Conservation (phyloP, 1,140 invertebrate genomes). For the Cotesia typhae region DNA sequence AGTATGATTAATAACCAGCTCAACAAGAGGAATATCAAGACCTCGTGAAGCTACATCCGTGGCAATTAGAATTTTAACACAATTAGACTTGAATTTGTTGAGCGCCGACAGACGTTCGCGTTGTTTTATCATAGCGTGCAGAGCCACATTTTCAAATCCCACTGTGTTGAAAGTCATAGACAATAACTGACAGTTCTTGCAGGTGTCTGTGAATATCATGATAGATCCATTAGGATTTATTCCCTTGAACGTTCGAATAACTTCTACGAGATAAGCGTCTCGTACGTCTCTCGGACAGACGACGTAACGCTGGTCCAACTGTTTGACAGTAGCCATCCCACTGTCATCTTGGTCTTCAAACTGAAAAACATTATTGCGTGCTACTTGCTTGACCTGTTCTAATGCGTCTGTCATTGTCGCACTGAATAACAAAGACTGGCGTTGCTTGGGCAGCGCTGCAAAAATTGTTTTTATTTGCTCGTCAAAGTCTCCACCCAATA, state of each 20-base stretch:
- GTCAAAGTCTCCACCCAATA: constrained; percentile 84
- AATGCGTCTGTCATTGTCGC: constrained; percentile 94
- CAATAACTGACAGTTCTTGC: constrained; percentile 87
- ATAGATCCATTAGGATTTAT: constrained; percentile 80
- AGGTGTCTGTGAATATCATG: constrained; percentile 94
- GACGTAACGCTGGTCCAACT: constrained; percentile 89
- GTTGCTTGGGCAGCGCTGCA: constrained; percentile 77
- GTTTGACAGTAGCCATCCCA: constrained; percentile 81
- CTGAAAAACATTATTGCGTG: constrained; percentile 65
- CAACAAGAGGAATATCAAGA: constrained; percentile 86
- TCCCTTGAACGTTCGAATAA: constrained; percentile 80
- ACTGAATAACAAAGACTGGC: constrained; percentile 92
- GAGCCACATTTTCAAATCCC: constrained; percentile 85
- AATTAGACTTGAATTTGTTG: constrained; percentile 86
- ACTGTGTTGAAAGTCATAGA: constrained; percentile 87
- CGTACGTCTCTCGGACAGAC: constrained; percentile 88
- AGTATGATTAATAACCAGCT: constrained; percentile 94
- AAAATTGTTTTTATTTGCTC: constrained; percentile 86
- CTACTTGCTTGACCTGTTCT: constrained; percentile 75
- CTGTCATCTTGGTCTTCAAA: constrained; percentile 71
- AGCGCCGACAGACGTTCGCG: constrained; percentile 81
- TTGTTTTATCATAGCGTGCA: constrained; percentile 88
- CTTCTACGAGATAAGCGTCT: constrained; percentile 93
- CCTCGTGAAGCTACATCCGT: constrained; percentile 97
- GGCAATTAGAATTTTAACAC: constrained; percentile 87